Evolutionary conservation across 1,140 invertebrate species (phyloP).

Genomic region (Nymphalis io): DNA sequence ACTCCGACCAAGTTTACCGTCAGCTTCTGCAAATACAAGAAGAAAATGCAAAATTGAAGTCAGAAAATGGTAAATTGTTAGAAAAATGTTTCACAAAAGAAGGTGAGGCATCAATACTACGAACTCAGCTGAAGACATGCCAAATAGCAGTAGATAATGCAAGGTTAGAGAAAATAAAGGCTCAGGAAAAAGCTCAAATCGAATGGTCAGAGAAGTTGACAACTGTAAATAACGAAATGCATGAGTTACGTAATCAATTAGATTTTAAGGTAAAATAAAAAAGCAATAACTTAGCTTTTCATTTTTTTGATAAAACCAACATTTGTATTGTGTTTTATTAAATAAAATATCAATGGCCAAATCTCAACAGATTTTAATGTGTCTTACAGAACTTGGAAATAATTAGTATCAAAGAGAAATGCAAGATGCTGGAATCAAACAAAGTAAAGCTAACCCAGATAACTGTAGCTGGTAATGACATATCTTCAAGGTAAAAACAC

Average conservation of each 20-base stretch:
- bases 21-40: conserved; percentile 64
- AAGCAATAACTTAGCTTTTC: too few relatives aligned
- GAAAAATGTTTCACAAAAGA: conserved; percentile 76
- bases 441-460: conserved; percentile 74
- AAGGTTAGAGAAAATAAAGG: conserved; percentile 66
- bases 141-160: conserved; percentile 67
- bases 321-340: neutral
- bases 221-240: conserved; percentile 56
- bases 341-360: neutral
- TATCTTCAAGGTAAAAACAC: conserved; percentile 56
- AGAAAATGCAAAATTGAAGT: conserved; percentile 73
- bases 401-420: conserved; percentile 73
- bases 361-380: neutral
- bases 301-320: too few relatives aligned
- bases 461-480: conserved; percentile 56
- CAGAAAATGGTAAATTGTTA: conserved; percentile 68
- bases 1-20: conserved; percentile 52
- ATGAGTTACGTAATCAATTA: conserved; percentile 66
- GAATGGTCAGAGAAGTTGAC: conserved; percentile 67
- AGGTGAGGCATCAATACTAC: conserved; percentile 73
- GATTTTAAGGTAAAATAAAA: conserved; percentile 70
- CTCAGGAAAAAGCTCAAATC: conserved; percentile 68
- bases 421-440: conserved; percentile 68
- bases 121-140: conserved; percentile 68
- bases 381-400: conserved; percentile 72